Base-by-base conservation (phyloP, 2,113 vertebrate species). In the Heterotis niloticus region DNA sequence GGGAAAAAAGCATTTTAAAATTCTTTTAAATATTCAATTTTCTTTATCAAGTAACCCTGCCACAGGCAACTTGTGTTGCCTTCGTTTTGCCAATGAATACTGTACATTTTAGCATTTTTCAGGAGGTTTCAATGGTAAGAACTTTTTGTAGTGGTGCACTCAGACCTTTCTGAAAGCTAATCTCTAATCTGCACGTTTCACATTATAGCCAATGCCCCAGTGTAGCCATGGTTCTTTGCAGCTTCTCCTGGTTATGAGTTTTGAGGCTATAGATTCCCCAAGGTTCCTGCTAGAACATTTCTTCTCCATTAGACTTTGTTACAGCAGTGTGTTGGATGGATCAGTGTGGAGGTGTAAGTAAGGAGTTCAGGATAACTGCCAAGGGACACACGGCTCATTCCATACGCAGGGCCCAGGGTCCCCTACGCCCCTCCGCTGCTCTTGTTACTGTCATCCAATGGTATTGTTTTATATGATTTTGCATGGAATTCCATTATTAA, bases 401-500 rank as follows among this genome's bases (percentile, higher is more conserved):
- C 12, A 23, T 10, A 20, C 79, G 24, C 44, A 16, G 9, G 68
- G 72, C 17, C 4, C n/a, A 20, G 11, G 29, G 64, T 18, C 78
- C 77, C 66, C 51, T 68, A 11, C 20, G 24, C 77, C 77, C 79
- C 79, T 74, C 73, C 76, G 13, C 56, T 26, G 51, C 67, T 12
- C 69, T 23, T 57, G 18, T 29, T 16, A 56, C 13, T 34, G 64
- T 10, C 13, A 65, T 16, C 52, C 23, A 76, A 71, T 57, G 29
- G 57, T 10, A 3, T 5, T 76, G 81, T 82, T 81, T 85, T 83
- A 29, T 57, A 16, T 11, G 77, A 71, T 76, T 70, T 78, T 59
- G 69, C 72, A 79, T 51, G 14, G 72, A 56, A 54, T 62, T 62
- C 73, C 64, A 23, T 18, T 24, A 28, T 17, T 54, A 16, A 12